Evolutionary conservation across 2,888 invertebrate species (phyloP), one percentile per base, ranked within the genome.

Genomic region (Leucophora obtusa): DNA sequence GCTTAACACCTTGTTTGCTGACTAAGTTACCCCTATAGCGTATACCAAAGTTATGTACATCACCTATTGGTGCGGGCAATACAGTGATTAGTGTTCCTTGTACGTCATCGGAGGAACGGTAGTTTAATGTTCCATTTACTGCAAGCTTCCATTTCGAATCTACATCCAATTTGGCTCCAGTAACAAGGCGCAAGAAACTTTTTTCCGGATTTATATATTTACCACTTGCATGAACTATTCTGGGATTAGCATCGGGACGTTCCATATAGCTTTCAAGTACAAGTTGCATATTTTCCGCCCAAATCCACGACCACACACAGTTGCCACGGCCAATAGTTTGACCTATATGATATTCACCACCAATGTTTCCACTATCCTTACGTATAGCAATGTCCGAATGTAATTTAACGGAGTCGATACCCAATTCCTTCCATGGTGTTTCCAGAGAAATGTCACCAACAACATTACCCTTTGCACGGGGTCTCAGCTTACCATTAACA

Each of bases 91-190:
- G 86, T 15, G 91, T 88, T 11, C 91, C 89, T 56, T 92, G 90
- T 24, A 93, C 86, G 15, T 90, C 89, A 73, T 88, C 86, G 0
- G 83, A n/a, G 0, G 88, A 88, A 5, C 84, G 81, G 59, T 79
- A 88, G 18, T 83, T 84, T 38, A 88, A 35, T 2, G 91, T 92
- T 17, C 92, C 89, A 82, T 93, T 93, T 0, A 91, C 87, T 10
- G 90, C 92, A 7, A 92, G 87, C 87, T 91, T 91, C 93, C 93
- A 94, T 18, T 90, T 84, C 1, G 88, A 91, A 84, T 94, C 92
- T 7, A 93, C 89, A 82, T 92, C 91, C 4, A 93, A 86, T 73
- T 92, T 91, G 7, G 92, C 92, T 0, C 93, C 93, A 0, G 91
- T 82, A 47, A 91, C 87, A 3, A 94, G 60, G 65, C 91, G 89